A percentile compares a stretch with the other conserved stretches of the same genome.
Evolutionary conservation across 2,113 vertebrate genomes (phyloP).

Genomic region (Climacteris rufus): DNA sequence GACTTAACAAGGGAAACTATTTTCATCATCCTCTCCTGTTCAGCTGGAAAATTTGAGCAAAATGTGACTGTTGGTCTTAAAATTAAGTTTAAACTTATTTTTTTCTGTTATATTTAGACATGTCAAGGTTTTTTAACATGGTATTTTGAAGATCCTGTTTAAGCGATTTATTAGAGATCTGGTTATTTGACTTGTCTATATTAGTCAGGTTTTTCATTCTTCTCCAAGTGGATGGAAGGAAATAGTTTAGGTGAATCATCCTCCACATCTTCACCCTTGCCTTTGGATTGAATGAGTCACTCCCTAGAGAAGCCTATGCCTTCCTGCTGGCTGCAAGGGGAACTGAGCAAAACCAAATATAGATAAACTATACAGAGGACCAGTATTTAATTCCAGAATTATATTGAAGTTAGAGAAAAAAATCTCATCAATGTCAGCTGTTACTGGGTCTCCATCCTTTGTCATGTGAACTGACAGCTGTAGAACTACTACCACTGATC

Average conservation of each 20-base stretch:
- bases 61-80: neutral
- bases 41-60: neutral
- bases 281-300: neutral
- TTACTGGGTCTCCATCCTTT: neutral
- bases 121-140: neutral
- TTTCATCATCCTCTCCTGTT: neutral
- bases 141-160: neutral
- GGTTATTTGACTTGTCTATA: neutral
- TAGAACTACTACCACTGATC: neutral
- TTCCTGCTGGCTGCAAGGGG: neutral
- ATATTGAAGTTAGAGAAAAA: neutral
- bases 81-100: neutral
- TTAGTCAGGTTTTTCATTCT: neutral
- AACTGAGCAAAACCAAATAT: neutral
- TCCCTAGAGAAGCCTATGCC: neutral
- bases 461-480: neutral
- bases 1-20: neutral
- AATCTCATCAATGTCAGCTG: neutral
- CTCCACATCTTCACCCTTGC: neutral
- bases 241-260: constrained; percentile 21
- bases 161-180: neutral
- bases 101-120: neutral
- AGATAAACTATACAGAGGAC: neutral
- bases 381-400: neutral
- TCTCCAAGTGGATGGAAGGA: neutral